Base-by-base conservation (phyloP, 2,888 invertebrate genomes). In the Gymnosoma rotundatum region DNA sequence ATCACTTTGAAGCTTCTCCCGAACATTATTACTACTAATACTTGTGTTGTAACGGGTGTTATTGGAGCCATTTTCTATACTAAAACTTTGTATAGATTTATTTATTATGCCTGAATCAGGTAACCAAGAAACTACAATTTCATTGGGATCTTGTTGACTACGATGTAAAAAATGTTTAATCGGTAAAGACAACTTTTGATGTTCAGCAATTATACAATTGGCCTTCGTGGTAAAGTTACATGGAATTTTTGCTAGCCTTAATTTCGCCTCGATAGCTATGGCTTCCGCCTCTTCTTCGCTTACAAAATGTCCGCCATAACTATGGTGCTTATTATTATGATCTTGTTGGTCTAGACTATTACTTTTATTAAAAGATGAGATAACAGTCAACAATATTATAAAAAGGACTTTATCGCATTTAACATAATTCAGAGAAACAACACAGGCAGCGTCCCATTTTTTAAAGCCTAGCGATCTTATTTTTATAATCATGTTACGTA, bases 121-220 rank as follows among this genome's bases (percentile, higher is more conserved):
- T 9, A 66, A 52, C 69, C 69, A 82, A 20, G 81, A 70, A 58
- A 82, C 70, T 9, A 75, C 58, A 52, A 82, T 76, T 64, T 76
- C 75, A 12, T 58, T 50, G 6, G 12, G n/a, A 36, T 12, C 54
- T 32, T 63, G 21, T 38, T 36, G 73, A 9, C 7, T 54, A 10
- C 25, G n/a, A 2, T 69, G 16, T 6, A 21, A 2, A 0, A 64
- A 72, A 10, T 42, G 10, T 6, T 18, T 54, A 14, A 25, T 45
- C 12, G 63, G 25, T 5, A 56, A 16, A 25, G 18, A 56, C 0
- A 58, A 20, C 1, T 70, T 76, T 21, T 25, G 38, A 5, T 56
- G 20, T 8, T 76, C 64, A 2, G 45, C 75, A 60, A 72, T 76
- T 50, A 82, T 74, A 20, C 75, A 81, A 42, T 75, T 81, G 0